Conservation (phyloP, 2,113 vertebrate genomes). For the Cichladusa arquata region DNA sequence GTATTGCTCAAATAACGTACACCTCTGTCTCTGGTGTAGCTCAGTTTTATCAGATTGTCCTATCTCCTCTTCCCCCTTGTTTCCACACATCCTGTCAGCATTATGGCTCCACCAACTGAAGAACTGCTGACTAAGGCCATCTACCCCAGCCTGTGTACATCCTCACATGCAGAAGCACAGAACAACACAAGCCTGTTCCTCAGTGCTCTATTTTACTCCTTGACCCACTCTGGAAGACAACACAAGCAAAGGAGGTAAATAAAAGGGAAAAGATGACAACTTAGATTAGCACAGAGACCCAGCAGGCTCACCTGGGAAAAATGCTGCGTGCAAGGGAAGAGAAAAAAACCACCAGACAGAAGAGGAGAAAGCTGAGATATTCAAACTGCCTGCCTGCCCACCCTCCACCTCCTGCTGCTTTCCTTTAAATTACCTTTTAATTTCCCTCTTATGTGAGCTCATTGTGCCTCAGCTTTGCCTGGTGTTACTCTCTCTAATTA, state of each 20-base stretch:
- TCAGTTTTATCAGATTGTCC: not conserved
- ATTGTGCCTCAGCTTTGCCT: not conserved
- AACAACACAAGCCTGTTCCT: conserved; percentile 4
- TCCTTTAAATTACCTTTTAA: not conserved
- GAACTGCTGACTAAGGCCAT: not conserved
- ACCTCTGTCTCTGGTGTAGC: not conserved
- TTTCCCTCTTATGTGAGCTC: not conserved
- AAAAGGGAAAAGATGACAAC: not conserved
- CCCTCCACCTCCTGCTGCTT: not conserved
- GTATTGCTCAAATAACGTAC: not conserved
- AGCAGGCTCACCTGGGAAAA: conserved; percentile 23
- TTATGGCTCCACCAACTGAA: conserved; percentile 62
- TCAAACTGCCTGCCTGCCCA: not conserved
- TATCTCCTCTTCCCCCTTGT: conserved; percentile 34
- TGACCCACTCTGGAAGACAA: not conserved
- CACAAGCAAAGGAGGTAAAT: not conserved
- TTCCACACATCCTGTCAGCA: conserved; percentile 23
- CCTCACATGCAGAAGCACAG: not conserved
- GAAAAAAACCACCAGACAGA: not conserved
- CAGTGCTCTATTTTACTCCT: not conserved
- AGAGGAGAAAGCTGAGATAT: not conserved
- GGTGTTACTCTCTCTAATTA: not conserved
- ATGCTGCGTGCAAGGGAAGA: not conserved
- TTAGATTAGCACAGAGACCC: not conserved
- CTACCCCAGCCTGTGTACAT: not conserved